Evolutionary conservation across 2,888 invertebrate genomes (phyloP), one percentile per base, ranked within the genome.

Genomic region (Poecilobothrus nobilitatus): DNA sequence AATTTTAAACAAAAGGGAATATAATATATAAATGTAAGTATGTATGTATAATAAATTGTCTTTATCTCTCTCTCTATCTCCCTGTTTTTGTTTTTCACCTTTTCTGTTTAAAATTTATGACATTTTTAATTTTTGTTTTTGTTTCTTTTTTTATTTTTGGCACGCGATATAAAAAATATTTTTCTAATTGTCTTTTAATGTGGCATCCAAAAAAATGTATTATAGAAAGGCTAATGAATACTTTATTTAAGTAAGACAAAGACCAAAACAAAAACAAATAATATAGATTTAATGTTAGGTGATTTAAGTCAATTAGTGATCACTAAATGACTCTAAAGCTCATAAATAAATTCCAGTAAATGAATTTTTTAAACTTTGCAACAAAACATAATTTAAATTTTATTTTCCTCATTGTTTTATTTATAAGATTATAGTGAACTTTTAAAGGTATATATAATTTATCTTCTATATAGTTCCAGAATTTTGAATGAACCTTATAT

Each of bases 231-330:
- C 27, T 27, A 27, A 5, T 27, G n/a, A n/a, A n/a, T n/a, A n/a
- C n/a, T n/a, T 4, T 27, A 27, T 27, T 27, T 4, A 27, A 27
- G 27, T 27, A 27, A 27, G 27, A 27, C 27, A 27, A 5, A 27
- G 27, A 27, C 27, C 7, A 53, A 15, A 53, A 53, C 41, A 53
- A 53, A 12, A 53, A 53, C n/a, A 53, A 53, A 6, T 12, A 12
- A 6, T 53, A n/a, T 53, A n/a, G 53, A 53, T 53, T 53, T 53
- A 53, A 9, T 53, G 53, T 41, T 41, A 53, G 53, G 53, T 53
- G 53, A 53, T 53, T 53, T 53, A 53, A 53, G 53, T 53, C 53
- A 53, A 53, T 53, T 53, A 53, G 15, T 53, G 53, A 53, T 53
- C 18, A 53, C 53, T 9, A 53, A 15, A 53, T 53, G 53, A 53